Percentiles rank a stretch among this genome's conserved stretches.
Conservation (phyloP, 2,797 vertebrate species). For the Pangasius larnaudii region DNA sequence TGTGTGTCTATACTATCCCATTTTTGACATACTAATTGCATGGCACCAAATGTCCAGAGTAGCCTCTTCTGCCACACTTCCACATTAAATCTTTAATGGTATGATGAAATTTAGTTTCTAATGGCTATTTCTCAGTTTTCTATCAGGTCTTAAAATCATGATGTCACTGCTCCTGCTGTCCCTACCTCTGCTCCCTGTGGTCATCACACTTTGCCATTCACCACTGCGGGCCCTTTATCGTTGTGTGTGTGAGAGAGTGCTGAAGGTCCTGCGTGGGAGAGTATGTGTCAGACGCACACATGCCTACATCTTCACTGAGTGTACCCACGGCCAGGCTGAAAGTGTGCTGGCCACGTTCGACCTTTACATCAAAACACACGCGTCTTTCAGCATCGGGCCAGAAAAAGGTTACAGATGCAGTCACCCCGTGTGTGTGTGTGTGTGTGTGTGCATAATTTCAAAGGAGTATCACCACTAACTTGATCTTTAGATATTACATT, state of each 20-base stretch:
- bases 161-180: constrained; percentile 64
- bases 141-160: constrained; percentile 5
- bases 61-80: neutral
- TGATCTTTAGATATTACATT: neutral
- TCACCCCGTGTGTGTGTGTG: neutral
- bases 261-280: constrained; percentile 45
- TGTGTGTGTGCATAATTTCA: neutral
- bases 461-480: neutral
- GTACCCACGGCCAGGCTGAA: constrained; percentile 71
- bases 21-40: neutral
- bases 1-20: neutral
- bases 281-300: constrained; percentile 65
- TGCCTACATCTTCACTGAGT: constrained; percentile 70
- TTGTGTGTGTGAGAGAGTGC: constrained; percentile 47
- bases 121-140: neutral
- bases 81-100: neutral
- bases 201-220: constrained; percentile 47
- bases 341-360: constrained; percentile 75
- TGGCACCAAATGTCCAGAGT: neutral
- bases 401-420: constrained; percentile 60
- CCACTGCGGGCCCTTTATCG: constrained; percentile 49
- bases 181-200: constrained; percentile 59
- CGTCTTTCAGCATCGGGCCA: constrained; percentile 61
- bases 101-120: neutral
- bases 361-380: constrained; percentile 61